Evolutionary conservation across 1,140 invertebrate species (phyloP).

Genomic region (Bemisia tabaci): DNA sequence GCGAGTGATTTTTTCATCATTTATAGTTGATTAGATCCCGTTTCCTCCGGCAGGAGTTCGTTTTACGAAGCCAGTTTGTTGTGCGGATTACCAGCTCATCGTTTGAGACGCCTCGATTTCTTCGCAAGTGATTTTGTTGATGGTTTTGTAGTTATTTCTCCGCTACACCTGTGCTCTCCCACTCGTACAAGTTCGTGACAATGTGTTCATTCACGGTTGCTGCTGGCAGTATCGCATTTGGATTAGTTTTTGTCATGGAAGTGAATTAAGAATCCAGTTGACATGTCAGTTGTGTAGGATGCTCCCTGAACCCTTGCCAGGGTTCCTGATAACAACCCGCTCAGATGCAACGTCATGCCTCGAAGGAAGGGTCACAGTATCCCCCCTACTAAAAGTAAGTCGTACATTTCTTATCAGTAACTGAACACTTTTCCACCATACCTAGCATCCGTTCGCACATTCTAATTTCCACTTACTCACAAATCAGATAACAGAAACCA

Average conservation of each 20-base stretch:
- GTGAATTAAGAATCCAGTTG: neutral
- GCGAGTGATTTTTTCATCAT: slow-evolving; percentile 1
- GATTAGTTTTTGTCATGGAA: neutral
- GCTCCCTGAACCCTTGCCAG: neutral
- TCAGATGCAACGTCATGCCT: slow-evolving; percentile 10
- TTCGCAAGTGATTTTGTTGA: neutral
- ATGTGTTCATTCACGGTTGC: neutral
- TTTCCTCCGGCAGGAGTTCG: too few species aligned
- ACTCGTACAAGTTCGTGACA: too few species aligned
- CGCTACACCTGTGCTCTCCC: neutral
- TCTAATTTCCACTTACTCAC: too few species aligned
- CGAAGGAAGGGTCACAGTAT: slow-evolving; percentile 15
- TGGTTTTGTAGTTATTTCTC: neutral
- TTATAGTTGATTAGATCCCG: neutral
- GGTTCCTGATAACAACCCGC: neutral
- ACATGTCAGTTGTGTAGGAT: neutral
- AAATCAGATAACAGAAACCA: too few species aligned
- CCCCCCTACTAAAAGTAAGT: slow-evolving; percentile 14
- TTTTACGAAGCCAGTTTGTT: too few species aligned
- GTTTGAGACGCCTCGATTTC: too few species aligned
- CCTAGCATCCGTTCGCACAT: too few species aligned
- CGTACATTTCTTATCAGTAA: too few species aligned
- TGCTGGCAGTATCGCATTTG: neutral
- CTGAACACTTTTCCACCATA: too few species aligned
- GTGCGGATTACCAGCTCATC: neutral